These are phyloP conservation scores for Choristoneura fumiferana DNA, from an alignment of 1,140 invertebrate genomes.

Conservation along the genomic window DNA sequence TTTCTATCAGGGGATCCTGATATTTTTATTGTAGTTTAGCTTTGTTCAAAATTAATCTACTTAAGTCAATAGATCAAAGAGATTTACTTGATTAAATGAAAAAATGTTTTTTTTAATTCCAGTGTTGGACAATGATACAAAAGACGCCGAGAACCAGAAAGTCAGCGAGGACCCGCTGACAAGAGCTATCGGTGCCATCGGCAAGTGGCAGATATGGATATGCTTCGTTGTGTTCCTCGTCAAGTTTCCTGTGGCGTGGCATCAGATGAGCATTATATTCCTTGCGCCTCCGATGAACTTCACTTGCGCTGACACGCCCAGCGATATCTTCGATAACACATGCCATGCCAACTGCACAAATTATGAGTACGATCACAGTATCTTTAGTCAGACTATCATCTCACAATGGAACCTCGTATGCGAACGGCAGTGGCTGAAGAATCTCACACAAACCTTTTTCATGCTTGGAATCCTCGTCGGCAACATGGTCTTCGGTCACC, in stretches of 20 bases:
- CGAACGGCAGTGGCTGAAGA: conserved; percentile 80
- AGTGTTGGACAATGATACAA: conserved; percentile 64
- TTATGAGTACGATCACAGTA: conserved; percentile 80
- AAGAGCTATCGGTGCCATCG: conserved; percentile 82
- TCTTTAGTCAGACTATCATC: conserved; percentile 85
- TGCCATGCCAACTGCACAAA: conserved; percentile 76
- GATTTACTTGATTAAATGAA: background rate
- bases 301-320: conserved; percentile 48
- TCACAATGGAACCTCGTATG: conserved; percentile 89
- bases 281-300: conserved; percentile 80
- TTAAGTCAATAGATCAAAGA: too few relatives aligned
- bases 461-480: conserved; percentile 87
- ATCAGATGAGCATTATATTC: conserved; percentile 84
- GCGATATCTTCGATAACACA: conserved; percentile 48
- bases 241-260: conserved; percentile 87
- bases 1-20: too few relatives aligned
- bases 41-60: too few relatives aligned
- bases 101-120: conserved; percentile 36
- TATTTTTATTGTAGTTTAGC: too few relatives aligned
- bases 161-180: conserved; percentile 54
- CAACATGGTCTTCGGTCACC: conserved; percentile 85
- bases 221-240: conserved; percentile 82
- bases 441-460: conserved; percentile 85
- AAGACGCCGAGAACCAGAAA: conserved; percentile 46
- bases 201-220: conserved; percentile 85